Base-by-base conservation (phyloP, 1,140 invertebrate genomes). In the Drosophila nikananu region DNA sequence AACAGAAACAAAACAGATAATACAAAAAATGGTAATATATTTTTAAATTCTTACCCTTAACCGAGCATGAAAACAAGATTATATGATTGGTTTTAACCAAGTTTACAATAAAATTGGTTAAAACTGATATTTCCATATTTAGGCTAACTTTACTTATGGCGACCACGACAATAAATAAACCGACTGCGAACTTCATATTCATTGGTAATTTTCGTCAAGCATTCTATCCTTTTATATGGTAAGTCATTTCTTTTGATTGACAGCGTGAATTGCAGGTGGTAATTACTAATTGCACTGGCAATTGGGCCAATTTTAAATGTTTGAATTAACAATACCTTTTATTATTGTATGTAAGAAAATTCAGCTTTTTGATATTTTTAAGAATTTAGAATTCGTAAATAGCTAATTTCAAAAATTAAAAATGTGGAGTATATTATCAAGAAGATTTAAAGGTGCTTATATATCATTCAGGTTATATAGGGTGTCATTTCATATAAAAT, bases 11-110 rank as follows among this genome's bases (percentile, higher is more conserved):
- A 8, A 23, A 39, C 12, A 39, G 2, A 35, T 13, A 58, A 44
- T 0, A 9, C 9, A 0, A 9, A 27, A n/a, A 39, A 27, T 37
- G 4, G 3, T 32, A 48, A 8, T 46, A 32, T 41, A 15, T 19
- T 15, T 0, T 9, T 0, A 9, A 12, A 21, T 54, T 9, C 19
- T 60, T 68, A 90, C 84, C 84, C 51, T 74, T 30, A 5, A 55
- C 10, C 13, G 51, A 89, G 30, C 83, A 87, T 1, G 65, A 61
- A 75, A 87, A 89, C 15, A 89, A n/a, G 15, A 87, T 65, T 9
- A 51, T 23, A 48, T 87, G 39, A 23, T 67, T 61, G 3, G 81
- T 68, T 55, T 78, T 77, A 12, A 81, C 67, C 41, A 87, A 62
- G 10, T 57, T 63, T 2, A 44, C 19, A 42, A 71, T 67, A 23